Evolutionary conservation across 2,797 vertebrate species (phyloP), one percentile per base, ranked within the genome.

Genomic region (Myotis pilosus): DNA sequence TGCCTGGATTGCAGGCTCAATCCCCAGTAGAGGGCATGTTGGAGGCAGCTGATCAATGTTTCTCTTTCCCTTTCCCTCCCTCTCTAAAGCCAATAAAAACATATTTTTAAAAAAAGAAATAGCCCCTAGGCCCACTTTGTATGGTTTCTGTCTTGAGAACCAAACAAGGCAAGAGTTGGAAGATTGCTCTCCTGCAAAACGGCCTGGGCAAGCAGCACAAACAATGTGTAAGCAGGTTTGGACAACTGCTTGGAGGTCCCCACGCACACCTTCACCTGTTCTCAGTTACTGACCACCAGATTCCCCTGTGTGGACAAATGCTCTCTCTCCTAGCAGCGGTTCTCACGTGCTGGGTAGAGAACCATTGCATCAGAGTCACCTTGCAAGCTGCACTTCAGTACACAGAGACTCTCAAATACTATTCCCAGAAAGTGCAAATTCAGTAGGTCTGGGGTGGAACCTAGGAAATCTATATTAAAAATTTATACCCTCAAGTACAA

Each of bases 341-440:
- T 62, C 41, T 93, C 57, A 89, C 0, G 22, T 20, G n/a, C 79
- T 88, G 80, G 19, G 25, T 15, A 69, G 72, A 87, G 36, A 90
- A 60, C 30, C 30, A 19, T 0, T 41, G 33, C 38, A 49, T 80
- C 74, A 78, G 84, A 93, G 89, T 76, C 80, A 82, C 78, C 60
- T 57, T 41, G 30, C 86, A 85, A 94, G 66, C 33, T 80, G 33
- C 23, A 23, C 30, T 81, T 94, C 86, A 78, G 69, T 55, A 76
- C 44, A 88, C 2, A 84, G 22, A 89, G 47, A 53, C 55, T 86
- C 69, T 88, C 57, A 10, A 66, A 88, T n/a, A 33, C 28, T 53
- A 51, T 13, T 36, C 79, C 75, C 7, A 83, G 75, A 83, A 92
- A 82, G 3, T 11, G 3, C 47, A 62, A 78, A 72, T 53, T 91